Base-by-base conservation (phyloP, 2,113 vertebrate species). In the Callospermophilus lateralis region DNA sequence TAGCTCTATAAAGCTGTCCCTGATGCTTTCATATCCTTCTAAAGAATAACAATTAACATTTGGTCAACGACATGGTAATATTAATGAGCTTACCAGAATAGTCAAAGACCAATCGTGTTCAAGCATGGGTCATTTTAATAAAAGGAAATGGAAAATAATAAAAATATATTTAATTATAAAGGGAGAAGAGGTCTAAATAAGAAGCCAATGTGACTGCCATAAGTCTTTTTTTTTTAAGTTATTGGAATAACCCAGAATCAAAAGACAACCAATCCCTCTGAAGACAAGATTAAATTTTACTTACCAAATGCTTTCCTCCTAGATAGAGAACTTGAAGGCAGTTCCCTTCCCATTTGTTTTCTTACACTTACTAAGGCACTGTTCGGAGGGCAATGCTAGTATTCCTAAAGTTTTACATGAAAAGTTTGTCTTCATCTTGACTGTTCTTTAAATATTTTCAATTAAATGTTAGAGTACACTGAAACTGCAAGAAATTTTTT, bases 131-230 rank as follows among this genome's bases (percentile, higher is more conserved):
- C n/a, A 94, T 91, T 95, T 89, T 87, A 72, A 80, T 68, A 68
- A 95, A 32, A 80, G 17, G 74, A 19, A 76, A 48, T 90, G 30
- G 26, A 91, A 93, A 73, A 76, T 63, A 68, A 95, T 77, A 83
- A 87, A 95, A 89, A 79, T n/a, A 87, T 85, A 94, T 84, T 95
- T 81, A 88, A 84, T 87, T 90, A 61, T 72, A 84, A 87, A 90
- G 37, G 37, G 16, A 77, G 24, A 90, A 72, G 34, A 77, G 24
- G 79, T 70, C 68, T 70, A 88, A 53, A 77, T 32, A 53, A 45
- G 37, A 97, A 96, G 30, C 1, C 94, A 79, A 67, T 4, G 9
- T 88, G 51, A 95, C 94, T 94, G 74, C 17, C 16, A 58, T 53
- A 84, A 76, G 7, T 55, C 53, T 30, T 84, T 26, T 48, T 84